These are phyloP conservation scores for Pachydiplax longipennis DNA, from an alignment of 2,888 invertebrate genomes.

Conservation along the genomic window DNA sequence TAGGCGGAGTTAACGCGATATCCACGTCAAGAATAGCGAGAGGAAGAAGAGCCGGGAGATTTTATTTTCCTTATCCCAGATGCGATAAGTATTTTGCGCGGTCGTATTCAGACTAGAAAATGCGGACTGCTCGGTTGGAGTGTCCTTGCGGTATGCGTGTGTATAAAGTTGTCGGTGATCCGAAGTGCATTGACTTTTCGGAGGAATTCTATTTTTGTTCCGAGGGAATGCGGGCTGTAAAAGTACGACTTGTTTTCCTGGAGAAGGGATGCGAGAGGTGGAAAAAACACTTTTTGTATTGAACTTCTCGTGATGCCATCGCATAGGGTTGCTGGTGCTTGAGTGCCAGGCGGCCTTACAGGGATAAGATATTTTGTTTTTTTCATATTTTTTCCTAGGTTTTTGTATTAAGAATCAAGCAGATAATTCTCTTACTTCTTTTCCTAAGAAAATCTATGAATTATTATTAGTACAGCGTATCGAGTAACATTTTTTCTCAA, in stretches of 20 bases:
- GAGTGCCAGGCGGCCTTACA: neutral
- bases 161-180: neutral
- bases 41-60: neutral
- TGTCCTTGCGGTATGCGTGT: neutral
- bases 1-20: neutral
- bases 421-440: no score
- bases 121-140: neutral
- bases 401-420: no score
- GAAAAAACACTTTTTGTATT: neutral
- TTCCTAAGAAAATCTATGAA: no score
- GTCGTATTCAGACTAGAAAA: neutral
- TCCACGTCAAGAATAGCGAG: neutral
- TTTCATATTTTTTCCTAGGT: no score
- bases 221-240: neutral
- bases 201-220: neutral
- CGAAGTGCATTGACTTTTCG: neutral
- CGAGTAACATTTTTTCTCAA: no score
- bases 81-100: neutral
- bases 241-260: neutral
- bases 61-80: neutral
- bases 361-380: no score
- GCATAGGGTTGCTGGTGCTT: neutral
- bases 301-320: neutral
- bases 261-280: neutral
- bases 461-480: no score